Base-by-base conservation (phyloP, 2,888 invertebrate species). In the Deroplatys truncata region DNA sequence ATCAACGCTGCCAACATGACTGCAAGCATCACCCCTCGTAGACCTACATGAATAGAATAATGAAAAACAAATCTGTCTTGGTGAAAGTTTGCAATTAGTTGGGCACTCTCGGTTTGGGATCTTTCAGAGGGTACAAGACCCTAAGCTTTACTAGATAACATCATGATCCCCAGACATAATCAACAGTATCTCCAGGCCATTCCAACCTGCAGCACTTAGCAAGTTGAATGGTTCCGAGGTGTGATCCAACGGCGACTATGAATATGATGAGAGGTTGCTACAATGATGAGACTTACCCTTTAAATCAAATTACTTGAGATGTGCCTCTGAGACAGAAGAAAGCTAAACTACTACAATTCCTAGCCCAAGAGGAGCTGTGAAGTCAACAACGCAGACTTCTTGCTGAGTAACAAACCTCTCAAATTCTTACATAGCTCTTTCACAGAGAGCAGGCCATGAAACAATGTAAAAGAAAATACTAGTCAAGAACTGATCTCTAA, bases 1-100 rank as follows among this genome's bases (percentile, higher is more conserved):
- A 87, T 87, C 87, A 87, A 87, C 87, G 87, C 87, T 87, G 87
- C 87, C 83, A 87, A 87, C 87, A 87, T 87, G 83, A 87, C 87
- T 87, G 87, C 87, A 82, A 87, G 87, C 87, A 87, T 87, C 87
- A 87, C 87, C 83, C 87, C 87, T 82, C 87, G 87, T 43, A 87
- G 82, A 87, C 87, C 87, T 87, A 87, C 87, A 87, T 87, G 83
- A 83, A 87, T 87, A 83, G 87, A 83, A 87, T 87, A 87, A 87
- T 87, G 83, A 87, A 87, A 87, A 87, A 87, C 87, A 87, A 87
- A 87, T 82, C 87, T 87, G 83, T 83, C 87, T 82, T 87, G 87
- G 83, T 87, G 87, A 87, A 87, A 35, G 28, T 16, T 87, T 29
- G 83, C 72, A 82, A 72, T 35, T 87, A 87, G 82, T 72, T 87